Base-by-base conservation (phyloP, 2,888 invertebrate species). In the Galerucella nymphaeae region DNA sequence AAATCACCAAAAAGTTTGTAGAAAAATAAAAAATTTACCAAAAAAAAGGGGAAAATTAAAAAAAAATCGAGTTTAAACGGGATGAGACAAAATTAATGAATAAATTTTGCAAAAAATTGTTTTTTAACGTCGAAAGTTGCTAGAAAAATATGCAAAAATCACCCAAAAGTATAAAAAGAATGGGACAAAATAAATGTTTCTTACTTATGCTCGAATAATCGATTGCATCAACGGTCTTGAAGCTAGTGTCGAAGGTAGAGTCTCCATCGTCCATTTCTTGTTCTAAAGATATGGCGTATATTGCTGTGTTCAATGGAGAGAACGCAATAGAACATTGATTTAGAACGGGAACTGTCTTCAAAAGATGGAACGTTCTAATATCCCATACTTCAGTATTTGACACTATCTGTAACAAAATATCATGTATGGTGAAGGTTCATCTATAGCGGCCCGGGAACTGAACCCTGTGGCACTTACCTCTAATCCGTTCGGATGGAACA, bases 301-400 rank as follows among this genome's bases (percentile, higher is more conserved):
- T 92, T 41, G 96, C 94, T 80, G 93, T 93, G 79, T 94, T 95
- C 69, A 93, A 90, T 2, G 95, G 93, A 72, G 96, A 97, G 87
- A 99, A 99, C 73, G 93, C 90, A 6, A 98, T 92, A 85, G 90
- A 87, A 81, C 96, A 96, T 85, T 97, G 96, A 84, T 98, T 97
- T 75, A 99, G 88, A 0, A 94, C 93, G 1, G 98, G 96, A 66
- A 99, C 98, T 0, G 98, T 98, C 84, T 97, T 92, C 48, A 99
- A 87, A 57, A 99, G 88, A 84, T 97, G 96, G 86, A 96, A 98
- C 57, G 97, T 98, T 79, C 99, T 89, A 38, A 99, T 87, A 85
- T 99, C 99, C 99, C 99, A 99, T 68, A 99, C 96, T 90, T 99
- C 98, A 0, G 98, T 96, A 85, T 99, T 99, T 70, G 98, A 97